Base-by-base conservation (phyloP, 2,113 vertebrate genomes). In the Brachionichthys hirsutus region DNA sequence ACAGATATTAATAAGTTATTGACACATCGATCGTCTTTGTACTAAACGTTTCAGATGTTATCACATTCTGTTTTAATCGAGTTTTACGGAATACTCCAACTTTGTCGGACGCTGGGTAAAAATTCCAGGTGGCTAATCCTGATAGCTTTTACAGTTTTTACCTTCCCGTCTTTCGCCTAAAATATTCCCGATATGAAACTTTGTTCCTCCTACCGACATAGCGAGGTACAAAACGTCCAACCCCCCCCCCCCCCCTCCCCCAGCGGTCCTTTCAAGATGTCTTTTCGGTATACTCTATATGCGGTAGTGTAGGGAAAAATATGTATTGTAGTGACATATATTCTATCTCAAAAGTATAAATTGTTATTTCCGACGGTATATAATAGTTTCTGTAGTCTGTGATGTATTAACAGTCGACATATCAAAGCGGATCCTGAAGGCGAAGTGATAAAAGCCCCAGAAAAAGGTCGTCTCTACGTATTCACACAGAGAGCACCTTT, bases 281-380 rank as follows among this genome's bases (percentile, higher is more conserved):
- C 30, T 62, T 71, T 69, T 43, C 49, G 67, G 53, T 83, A 70
- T 82, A n/a, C n/a, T n/a, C n/a, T n/a, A 83, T 80, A 69, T 72
- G 64, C 61, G 12, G 76, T 81, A 78, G 65, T 38, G 13, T 84
- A 80, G 65, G 45, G 47, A 63, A 10, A 49, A 54, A 44, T 69
- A 54, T 67, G 55, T 83, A 54, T 71, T 12, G 68, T 80, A 55
- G 68, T 81, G 57, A 59, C 34, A 57, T 58, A 42, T 61, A 71
- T 73, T 83, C 36, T 38, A 38, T 35, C 34, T 71, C 62, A 24
- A 42, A 40, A 54, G 45, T 55, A 54, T n/a, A n/a, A n/a, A n/a
- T 59, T 55, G 64, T 80, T 43, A 44, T 66, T 78, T 77, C 69
- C 49, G 54, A 70, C 67, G 8, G 70, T 77, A 60, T 53, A 46